phyloP scores from a whole-genome alignment of 1,140 invertebrate species.

The Drosophila busckii region DNA sequence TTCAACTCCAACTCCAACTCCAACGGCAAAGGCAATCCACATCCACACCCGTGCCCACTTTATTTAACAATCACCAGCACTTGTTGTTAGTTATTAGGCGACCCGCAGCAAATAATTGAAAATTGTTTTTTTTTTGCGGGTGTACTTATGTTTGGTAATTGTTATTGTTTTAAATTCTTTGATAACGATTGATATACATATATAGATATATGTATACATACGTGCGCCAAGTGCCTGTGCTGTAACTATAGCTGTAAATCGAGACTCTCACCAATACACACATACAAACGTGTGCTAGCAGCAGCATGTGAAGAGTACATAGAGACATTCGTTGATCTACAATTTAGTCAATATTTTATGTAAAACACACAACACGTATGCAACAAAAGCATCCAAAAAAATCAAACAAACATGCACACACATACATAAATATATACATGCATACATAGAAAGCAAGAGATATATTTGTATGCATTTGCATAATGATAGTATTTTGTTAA shows the following conservation, averaged over 20 bases:
- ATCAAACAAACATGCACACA: constrained; percentile 5
- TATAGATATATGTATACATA: constrained; percentile 9
- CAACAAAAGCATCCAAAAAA: constrained; percentile 1
- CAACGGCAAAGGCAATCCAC: constrained; percentile 8
- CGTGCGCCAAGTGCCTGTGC: constrained; percentile 18
- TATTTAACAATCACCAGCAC: too few species aligned
- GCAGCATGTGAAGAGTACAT: constrained; percentile 42
- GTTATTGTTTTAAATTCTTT: constrained; percentile 37
- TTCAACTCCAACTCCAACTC: not conserved
- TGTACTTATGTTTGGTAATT: constrained; percentile 28
- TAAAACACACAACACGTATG: constrained; percentile 24
- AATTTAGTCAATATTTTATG: constrained; percentile 70
- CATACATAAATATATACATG: constrained; percentile 2
- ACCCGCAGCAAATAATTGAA: not conserved
- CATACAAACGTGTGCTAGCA: too few species aligned
- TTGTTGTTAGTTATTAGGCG: constrained; percentile 5
- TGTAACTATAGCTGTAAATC: constrained; percentile 8
- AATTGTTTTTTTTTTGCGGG: constrained; percentile 8
- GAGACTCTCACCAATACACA: constrained; percentile 2
- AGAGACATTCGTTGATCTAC: constrained; percentile 75
- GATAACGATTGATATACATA: constrained; percentile 2
- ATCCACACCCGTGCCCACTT: too few species aligned
- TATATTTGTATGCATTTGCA: too few species aligned
- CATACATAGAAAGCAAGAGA: too few species aligned
- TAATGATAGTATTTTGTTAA: constrained; percentile 16